Evolutionary conservation across 2,113 vertebrate species (phyloP), one percentile per base, ranked within the genome.

Genomic region (Circaetus cinerascens): DNA sequence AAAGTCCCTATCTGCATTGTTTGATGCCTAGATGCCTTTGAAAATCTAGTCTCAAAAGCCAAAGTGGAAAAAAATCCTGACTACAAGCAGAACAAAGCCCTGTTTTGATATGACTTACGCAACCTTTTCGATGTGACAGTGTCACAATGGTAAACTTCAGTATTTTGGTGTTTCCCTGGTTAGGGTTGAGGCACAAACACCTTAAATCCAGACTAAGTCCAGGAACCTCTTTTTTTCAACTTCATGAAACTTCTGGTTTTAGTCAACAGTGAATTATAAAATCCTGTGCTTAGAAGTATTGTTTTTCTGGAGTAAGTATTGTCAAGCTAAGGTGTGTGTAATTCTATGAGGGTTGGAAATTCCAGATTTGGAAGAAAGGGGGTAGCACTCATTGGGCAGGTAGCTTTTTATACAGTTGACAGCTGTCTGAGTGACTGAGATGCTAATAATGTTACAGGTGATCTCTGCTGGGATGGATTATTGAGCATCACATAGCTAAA

Each of bases 1-100:
- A 92, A 97, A 86, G 73, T 85, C 67, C 79, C n/a, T 86, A 15
- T 86, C 63, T 95, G 62, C 41, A n/a, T 95, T 86, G 38, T 83
- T 88, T 77, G 55, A 84, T 88, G 60, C 60, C 56, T 86, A 86
- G 51, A 45, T 86, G 72, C 46, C 56, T 96, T 75, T 90, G 88
- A 79, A 92, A 96, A 92, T 46, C 64, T 50, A 56, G 40, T 60
- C 18, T 63, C 2, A 0, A 29, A 86, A 88, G 48, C 66, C 2
- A 3, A 85, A 87, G 17, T 50, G 43, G 45, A 71, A 94, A 76
- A 73, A 83, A 72, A 30, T 51, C 43, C 15, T n/a, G 48, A 60
- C 62, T 83, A 40, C 36, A 53, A 84, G 62, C 25, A 86, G 68
- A 93, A 68, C 40, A 76, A 91, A 72, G 29, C 40, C 30, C 32